Percentiles rank a stretch among this genome's conserved stretches.
These are phyloP conservation scores for Pygmarrhopalites habei DNA, from an alignment of 1,140 invertebrate genomes.

Conservation along the genomic window DNA sequence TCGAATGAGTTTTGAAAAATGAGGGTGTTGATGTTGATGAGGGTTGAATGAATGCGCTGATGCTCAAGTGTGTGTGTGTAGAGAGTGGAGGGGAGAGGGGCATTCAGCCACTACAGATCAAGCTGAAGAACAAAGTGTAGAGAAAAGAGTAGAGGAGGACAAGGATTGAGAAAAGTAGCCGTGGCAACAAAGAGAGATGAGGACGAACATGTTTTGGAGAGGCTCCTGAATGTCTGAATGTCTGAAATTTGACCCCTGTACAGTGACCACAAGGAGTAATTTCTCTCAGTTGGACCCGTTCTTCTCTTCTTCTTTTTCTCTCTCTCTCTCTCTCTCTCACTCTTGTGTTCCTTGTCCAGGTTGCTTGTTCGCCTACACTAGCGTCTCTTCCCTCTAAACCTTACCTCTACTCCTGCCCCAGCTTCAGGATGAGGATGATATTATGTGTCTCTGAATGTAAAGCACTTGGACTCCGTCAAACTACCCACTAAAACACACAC, in stretches of 20 bases:
- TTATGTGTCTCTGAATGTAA: background rate
- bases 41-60: background rate
- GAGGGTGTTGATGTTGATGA: background rate
- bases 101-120: background rate
- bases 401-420: background rate
- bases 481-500: background rate
- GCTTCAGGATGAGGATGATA: background rate
- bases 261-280: conserved; percentile 33
- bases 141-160: background rate
- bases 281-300: conserved; percentile 28
- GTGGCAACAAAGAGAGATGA: conserved; percentile 17
- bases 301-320: background rate
- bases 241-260: conserved; percentile 32
- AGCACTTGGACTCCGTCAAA: background rate
- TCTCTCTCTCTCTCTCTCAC: background rate
- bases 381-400: background rate
- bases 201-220: conserved; percentile 34
- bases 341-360: background rate
- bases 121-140: background rate
- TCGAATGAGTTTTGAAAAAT: background rate
- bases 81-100: background rate
- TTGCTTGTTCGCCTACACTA: background rate
- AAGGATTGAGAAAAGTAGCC: conserved; percentile 2
- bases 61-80: no score
- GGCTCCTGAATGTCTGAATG: conserved; percentile 40